These are phyloP conservation scores for Pterobdella sp. DNA, from an alignment of 2,888 invertebrate species.

Conservation along the genomic window DNA sequence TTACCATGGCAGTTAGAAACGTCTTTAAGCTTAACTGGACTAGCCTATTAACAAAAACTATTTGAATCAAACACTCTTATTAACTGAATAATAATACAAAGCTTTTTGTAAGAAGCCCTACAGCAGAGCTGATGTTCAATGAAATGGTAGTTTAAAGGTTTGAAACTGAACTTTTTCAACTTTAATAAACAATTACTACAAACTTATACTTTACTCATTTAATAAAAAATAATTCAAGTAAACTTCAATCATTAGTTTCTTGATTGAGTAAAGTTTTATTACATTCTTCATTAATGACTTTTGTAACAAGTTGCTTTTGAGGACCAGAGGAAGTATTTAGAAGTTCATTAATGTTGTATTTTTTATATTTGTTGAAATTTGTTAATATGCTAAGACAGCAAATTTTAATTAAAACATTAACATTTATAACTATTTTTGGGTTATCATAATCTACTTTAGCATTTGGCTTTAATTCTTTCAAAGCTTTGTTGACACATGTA, in stretches of 20 bases:
- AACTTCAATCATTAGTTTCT: background rate
- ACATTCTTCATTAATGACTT: background rate
- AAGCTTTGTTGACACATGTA: constrained; percentile 52
- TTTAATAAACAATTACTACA: too few species aligned
- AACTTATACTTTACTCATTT: background rate
- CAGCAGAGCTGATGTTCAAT: too few species aligned
- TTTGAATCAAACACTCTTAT: too few species aligned
- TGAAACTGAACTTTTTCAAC: too few species aligned
- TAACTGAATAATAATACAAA: too few species aligned
- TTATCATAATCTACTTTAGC: constrained; percentile 61
- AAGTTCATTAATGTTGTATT: constrained; percentile 62
- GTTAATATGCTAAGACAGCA: constrained; percentile 73
- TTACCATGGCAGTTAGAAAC: too few species aligned
- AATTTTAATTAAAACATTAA: constrained; percentile 72
- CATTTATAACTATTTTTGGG: constrained; percentile 68
- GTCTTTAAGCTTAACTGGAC: too few species aligned
- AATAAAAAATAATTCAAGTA: background rate
- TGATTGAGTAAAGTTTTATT: background rate
- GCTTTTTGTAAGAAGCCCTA: too few species aligned
- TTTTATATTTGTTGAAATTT: constrained; percentile 69
- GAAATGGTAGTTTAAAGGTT: too few species aligned
- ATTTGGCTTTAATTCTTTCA: constrained; percentile 52
- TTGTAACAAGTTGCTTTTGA: background rate
- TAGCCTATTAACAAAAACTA: too few species aligned
- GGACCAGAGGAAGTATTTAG: background rate